Evolutionary conservation across 2,113 vertebrate genomes (phyloP).

Genomic region (Amazona guildingii): DNA sequence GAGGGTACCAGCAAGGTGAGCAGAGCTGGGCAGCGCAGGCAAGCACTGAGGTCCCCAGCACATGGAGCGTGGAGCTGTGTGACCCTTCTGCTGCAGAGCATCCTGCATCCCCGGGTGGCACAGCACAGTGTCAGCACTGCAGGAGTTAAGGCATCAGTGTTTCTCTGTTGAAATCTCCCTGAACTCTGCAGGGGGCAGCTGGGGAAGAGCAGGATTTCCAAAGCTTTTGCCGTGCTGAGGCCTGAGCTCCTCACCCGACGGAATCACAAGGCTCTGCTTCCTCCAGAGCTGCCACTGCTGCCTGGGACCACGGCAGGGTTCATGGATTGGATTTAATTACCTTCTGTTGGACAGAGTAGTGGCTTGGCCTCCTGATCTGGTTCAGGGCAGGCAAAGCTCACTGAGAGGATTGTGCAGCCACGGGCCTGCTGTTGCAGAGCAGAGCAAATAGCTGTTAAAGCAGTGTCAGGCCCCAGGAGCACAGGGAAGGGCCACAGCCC

Average conservation of each 20-base stretch:
- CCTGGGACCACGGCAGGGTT: background rate
- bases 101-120: background rate
- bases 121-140: background rate
- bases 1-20: background rate
- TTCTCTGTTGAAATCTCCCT: background rate
- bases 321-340: background rate
- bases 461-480: background rate
- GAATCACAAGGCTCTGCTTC: background rate
- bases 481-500: rapidly evolving
- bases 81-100: background rate
- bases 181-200: background rate
- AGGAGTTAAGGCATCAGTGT: rapidly evolving
- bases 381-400: slow-evolving; percentile 7
- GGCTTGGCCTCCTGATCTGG: slow-evolving; percentile 2
- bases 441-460: background rate
- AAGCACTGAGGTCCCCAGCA: rapidly evolving
- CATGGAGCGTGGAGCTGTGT: rapidly evolving
- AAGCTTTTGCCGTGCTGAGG: background rate
- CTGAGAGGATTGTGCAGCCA: background rate
- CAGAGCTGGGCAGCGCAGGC: background rate
- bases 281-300: background rate
- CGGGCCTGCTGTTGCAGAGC: background rate
- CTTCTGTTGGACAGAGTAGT: slow-evolving; percentile 1
- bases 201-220: background rate
- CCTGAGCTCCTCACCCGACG: background rate